Percentiles rank a stretch among this genome's conserved stretches.
Evolutionary conservation across 2,888 invertebrate genomes (phyloP).

Genomic region (Bhutanitis thaidina): DNA sequence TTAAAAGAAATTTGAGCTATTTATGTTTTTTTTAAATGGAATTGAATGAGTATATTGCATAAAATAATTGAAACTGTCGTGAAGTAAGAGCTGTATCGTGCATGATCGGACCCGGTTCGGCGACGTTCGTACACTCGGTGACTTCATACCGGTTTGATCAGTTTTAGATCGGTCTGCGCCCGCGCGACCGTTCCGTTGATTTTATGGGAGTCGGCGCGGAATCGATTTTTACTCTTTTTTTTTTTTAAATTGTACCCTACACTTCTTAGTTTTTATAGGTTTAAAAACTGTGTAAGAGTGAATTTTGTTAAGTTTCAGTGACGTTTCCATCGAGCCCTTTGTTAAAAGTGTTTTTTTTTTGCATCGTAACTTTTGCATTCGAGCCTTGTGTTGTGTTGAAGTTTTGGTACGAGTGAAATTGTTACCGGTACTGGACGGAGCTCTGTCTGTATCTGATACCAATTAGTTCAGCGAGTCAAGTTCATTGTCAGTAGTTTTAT

Average conservation of each 20-base stretch:
- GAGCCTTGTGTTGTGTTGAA: conserved; percentile 40
- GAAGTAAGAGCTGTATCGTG: conserved; percentile 41
- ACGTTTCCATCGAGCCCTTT: neutral
- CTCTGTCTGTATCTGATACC: conserved; percentile 38
- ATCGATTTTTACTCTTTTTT: conserved; percentile 35
- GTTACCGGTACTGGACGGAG: conserved; percentile 40
- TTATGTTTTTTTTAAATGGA: neutral
- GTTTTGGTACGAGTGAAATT: conserved; percentile 52
- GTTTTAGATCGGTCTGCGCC: conserved; percentile 65
- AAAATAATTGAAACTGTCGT: conserved; percentile 22
- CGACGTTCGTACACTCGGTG: conserved; percentile 43
- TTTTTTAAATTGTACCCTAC: conserved; percentile 24
- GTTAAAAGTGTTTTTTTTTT: conserved; percentile 31
- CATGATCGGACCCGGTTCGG: conserved; percentile 40
- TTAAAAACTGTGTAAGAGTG: conserved; percentile 14
- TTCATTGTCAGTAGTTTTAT: conserved; percentile 61
- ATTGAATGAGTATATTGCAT: conserved; percentile 19
- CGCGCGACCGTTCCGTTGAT: conserved; percentile 49
- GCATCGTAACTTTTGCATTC: conserved; percentile 44
- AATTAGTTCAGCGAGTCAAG: conserved; percentile 53
- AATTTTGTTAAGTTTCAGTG: conserved; percentile 10
- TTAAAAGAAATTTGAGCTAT: neutral
- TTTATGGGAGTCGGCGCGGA: conserved; percentile 39
- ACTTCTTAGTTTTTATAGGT: conserved; percentile 18
- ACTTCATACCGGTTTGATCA: conserved; percentile 73